A percentile compares a stretch with the other conserved stretches of the same genome.
phyloP scores from a whole-genome alignment of 1,140 invertebrate genomes.

The Lysiphlebus fabarum region DNA sequence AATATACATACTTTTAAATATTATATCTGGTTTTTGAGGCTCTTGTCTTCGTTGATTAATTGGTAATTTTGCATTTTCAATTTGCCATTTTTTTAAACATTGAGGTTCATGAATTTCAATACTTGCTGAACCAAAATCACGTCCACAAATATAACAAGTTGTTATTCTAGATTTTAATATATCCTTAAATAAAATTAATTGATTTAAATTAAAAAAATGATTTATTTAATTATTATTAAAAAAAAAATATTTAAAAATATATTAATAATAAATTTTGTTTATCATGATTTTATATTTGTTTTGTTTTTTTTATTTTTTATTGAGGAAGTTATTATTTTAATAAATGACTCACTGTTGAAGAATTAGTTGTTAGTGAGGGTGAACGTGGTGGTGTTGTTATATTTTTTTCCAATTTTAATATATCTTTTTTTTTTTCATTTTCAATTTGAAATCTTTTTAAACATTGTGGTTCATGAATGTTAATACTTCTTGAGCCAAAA shows the following conservation, averaged over 20 bases:
- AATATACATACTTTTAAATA: constrained; percentile 53
- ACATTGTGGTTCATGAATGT: constrained; percentile 76
- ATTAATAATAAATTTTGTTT: too few species aligned
- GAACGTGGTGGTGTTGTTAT: constrained; percentile 1
- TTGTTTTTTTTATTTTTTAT: neutral
- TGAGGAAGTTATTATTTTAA: neutral
- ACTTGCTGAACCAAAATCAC: constrained; percentile 69
- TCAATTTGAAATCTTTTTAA: constrained; percentile 70
- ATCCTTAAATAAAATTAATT: constrained; percentile 30
- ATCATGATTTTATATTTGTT: too few species aligned
- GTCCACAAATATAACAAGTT: constrained; percentile 73
- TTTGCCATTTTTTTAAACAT: constrained; percentile 72
- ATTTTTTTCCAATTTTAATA: neutral
- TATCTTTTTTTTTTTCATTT: constrained; percentile 54
- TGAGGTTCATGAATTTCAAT: constrained; percentile 75
- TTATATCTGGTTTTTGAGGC: constrained; percentile 64
- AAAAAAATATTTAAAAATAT: neutral
- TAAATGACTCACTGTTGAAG: constrained; percentile 29
- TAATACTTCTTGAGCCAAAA: constrained; percentile 69
- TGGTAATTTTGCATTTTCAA: constrained; percentile 66
- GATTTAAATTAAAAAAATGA: neutral
- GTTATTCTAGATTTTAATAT: constrained; percentile 30
- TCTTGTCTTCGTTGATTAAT: constrained; percentile 57
- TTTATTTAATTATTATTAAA: neutral
- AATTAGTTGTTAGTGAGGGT: constrained; percentile 21